Evolutionary conservation across 2,888 invertebrate species (phyloP).

Genomic region (Clunio marinus): DNA sequence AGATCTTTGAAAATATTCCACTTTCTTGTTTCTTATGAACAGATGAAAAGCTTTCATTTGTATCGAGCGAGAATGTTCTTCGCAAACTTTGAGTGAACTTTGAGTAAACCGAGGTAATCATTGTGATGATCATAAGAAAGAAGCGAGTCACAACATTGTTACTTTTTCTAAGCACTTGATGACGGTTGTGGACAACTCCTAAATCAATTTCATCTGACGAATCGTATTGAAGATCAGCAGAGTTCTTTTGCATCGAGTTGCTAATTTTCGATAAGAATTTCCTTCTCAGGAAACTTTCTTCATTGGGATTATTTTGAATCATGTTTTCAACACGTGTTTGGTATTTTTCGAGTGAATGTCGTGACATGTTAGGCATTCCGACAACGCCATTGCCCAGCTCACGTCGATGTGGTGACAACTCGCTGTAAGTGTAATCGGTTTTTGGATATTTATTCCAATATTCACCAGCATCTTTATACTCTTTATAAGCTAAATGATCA

Average conservation of each 20-base stretch:
- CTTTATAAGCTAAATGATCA: constrained; percentile 63
- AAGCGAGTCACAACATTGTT: constrained; percentile 22
- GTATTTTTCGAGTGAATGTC: constrained; percentile 62
- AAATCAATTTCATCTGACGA: constrained; percentile 50
- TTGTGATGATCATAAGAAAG: constrained; percentile 1
- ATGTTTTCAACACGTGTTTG: constrained; percentile 53
- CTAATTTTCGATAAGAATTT: constrained; percentile 46
- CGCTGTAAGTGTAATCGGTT: constrained; percentile 87
- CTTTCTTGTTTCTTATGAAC: not conserved
- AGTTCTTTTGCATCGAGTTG: constrained; percentile 34
- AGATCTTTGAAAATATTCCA: no score
- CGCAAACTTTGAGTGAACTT: not conserved
- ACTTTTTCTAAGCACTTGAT: not conserved
- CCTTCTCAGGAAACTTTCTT: constrained; percentile 48
- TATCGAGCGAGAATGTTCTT: not conserved
- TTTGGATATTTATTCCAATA: constrained; percentile 86
- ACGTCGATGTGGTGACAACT: constrained; percentile 71
- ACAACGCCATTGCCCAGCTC: constrained; percentile 74
- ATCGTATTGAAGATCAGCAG: constrained; percentile 46
- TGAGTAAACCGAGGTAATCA: constrained; percentile 5
- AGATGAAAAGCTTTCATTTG: constrained; percentile 2
- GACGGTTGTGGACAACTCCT: no score
- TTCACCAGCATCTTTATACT: constrained; percentile 70
- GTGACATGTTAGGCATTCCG: constrained; percentile 86
- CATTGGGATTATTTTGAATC: constrained; percentile 47